These are phyloP conservation scores for Heteromurus nitidus DNA, from an alignment of 2,888 invertebrate species.

Conservation along the genomic window DNA sequence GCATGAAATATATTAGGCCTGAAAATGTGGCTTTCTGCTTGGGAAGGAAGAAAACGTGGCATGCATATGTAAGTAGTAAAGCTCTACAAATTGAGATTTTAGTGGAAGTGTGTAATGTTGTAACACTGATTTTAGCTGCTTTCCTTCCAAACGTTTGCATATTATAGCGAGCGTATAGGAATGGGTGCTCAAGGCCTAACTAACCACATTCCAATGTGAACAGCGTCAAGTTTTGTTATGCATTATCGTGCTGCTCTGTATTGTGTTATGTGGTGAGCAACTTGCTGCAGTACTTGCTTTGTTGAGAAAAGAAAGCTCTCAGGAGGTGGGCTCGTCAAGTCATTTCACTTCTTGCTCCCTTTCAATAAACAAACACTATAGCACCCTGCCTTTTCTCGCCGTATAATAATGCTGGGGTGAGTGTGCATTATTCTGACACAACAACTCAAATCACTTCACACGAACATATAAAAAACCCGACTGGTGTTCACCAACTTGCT, in stretches of 20 bases:
- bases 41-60: too few species aligned
- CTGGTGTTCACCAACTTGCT: too few species aligned
- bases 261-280: background rate
- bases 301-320: slow-evolving; percentile 29
- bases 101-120: too few species aligned
- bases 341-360: slow-evolving; percentile 34
- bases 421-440: too few species aligned
- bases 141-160: too few species aligned
- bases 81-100: too few species aligned
- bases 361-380: slow-evolving; percentile 43
- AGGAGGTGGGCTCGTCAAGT: slow-evolving; percentile 56
- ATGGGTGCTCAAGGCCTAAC: slow-evolving; percentile 50
- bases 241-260: background rate
- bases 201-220: slow-evolving; percentile 5
- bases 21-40: too few species aligned
- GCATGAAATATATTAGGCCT: too few species aligned
- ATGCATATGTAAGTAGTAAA: too few species aligned
- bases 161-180: too few species aligned
- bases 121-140: too few species aligned
- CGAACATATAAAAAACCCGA: background rate
- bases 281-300: background rate
- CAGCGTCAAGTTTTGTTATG: slow-evolving; percentile 20
- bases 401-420: slow-evolving; percentile 8
- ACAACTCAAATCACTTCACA: slow-evolving; percentile 23
- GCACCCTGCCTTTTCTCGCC: slow-evolving; percentile 59